A percentile compares a stretch with the other conserved stretches of the same genome.
Evolutionary conservation across 2,797 vertebrate species (phyloP).

Genomic region (Gymnothorax reevesii): DNA sequence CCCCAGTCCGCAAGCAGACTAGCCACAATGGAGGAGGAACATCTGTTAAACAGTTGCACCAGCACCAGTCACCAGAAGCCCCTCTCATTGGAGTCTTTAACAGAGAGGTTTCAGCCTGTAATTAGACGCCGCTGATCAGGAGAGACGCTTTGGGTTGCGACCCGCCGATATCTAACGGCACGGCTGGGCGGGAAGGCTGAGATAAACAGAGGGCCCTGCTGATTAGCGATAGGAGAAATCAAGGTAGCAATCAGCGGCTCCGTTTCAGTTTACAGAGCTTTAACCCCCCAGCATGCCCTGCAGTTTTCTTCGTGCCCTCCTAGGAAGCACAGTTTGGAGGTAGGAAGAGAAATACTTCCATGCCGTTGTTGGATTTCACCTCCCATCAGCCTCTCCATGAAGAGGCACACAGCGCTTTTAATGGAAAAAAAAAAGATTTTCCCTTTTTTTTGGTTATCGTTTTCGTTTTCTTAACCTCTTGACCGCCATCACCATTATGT

Average conservation of each 20-base stretch:
- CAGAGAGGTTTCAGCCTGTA: constrained; percentile 71
- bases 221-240: constrained; percentile 14
- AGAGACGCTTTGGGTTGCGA: constrained; percentile 65
- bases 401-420: background rate
- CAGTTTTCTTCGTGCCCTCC: background rate
- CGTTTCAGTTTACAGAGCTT: background rate
- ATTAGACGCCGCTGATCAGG: constrained; percentile 65
- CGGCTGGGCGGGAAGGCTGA: background rate
- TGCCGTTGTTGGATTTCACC: background rate
- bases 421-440: background rate
- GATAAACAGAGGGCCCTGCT: background rate
- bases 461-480: background rate
- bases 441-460: constrained; percentile 2
- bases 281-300: background rate
- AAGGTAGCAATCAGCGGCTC: constrained; percentile 11
- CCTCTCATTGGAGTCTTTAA: constrained; percentile 44
- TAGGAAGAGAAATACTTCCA: background rate
- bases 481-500: background rate
- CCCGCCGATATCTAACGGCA: constrained; percentile 62
- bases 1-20: constrained; percentile 53
- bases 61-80: constrained; percentile 60
- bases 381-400: background rate
- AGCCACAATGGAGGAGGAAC: constrained; percentile 61
- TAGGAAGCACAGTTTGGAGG: background rate
- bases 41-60: constrained; percentile 78